A percentile compares a stretch with the other conserved stretches of the same genome.
Conservation (phyloP, 2,888 invertebrate genomes). For the Clistopyga incitator region DNA sequence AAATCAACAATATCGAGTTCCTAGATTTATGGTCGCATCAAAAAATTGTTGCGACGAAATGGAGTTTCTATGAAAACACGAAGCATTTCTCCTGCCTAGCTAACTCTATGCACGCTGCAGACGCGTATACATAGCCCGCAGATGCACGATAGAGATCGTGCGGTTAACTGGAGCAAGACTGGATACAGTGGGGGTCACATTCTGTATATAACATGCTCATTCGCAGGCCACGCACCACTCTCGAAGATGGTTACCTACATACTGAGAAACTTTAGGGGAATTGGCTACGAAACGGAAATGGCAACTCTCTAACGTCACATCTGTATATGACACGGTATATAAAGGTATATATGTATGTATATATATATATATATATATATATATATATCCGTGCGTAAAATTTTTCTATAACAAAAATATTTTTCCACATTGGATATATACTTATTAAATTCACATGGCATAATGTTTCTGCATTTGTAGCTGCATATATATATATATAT, state of each 20-base stretch:
- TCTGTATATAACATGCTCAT: slow-evolving; percentile 27
- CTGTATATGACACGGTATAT: slow-evolving; percentile 24
- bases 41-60: not conserved
- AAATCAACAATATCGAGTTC: not conserved
- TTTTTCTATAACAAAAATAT: no score
- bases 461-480: slow-evolving; percentile 26
- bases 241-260: slow-evolving; percentile 47
- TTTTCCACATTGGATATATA: not conserved
- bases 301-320: slow-evolving; percentile 55
- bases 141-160: slow-evolving; percentile 50
- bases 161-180: slow-evolving; percentile 54
- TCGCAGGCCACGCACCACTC: slow-evolving; percentile 56
- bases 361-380: no score
- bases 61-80: not conserved
- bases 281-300: slow-evolving; percentile 62
- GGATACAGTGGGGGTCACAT: slow-evolving; percentile 18
- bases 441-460: slow-evolving; percentile 28
- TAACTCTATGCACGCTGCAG: slow-evolving; percentile 18
- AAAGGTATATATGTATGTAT: not conserved
- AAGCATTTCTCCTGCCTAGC: slow-evolving; percentile 10
- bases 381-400: no score
- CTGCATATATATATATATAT: no score
- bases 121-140: slow-evolving; percentile 2
- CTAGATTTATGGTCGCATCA: not conserved
- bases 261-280: slow-evolving; percentile 51